Percentiles rank a stretch among this genome's conserved stretches.
These are phyloP conservation scores for Lycorma delicatula DNA, from an alignment of 1,140 invertebrate genomes.

Conservation along the genomic window DNA sequence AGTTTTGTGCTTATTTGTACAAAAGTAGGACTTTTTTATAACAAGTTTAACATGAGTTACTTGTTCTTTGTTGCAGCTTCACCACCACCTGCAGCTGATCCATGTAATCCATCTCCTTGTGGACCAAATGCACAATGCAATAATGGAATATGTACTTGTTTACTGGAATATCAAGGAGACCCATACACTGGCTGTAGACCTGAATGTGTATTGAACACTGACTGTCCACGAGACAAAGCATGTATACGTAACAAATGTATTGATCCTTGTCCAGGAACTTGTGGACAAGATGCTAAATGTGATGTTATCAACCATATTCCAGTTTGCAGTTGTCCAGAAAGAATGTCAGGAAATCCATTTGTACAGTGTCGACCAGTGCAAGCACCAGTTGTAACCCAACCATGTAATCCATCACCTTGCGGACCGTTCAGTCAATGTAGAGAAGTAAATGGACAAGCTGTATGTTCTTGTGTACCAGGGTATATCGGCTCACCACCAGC, in stretches of 20 bases:
- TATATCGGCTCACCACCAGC: constrained; percentile 44
- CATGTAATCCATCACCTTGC: constrained; percentile 45
- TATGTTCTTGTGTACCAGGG: constrained; percentile 42
- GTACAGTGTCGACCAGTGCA: constrained; percentile 19
- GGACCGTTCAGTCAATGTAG: constrained; percentile 46
- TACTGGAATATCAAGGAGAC: constrained; percentile 59
- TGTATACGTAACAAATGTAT: constrained; percentile 65
- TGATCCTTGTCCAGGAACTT: constrained; percentile 48
- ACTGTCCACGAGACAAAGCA: constrained; percentile 58
- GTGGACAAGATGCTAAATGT: constrained; percentile 38
- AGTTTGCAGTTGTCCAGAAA: constrained; percentile 38
- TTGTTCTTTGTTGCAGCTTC: constrained; percentile 44
- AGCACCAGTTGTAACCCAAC: constrained; percentile 24
- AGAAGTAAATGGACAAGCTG: constrained; percentile 40
- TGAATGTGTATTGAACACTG: constrained; percentile 60
- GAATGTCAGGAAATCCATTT: constrained; percentile 41
- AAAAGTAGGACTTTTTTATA: too few species aligned
- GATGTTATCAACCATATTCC: constrained; percentile 37
- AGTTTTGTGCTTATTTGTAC: too few species aligned
- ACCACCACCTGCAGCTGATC: constrained; percentile 25
- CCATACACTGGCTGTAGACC: constrained; percentile 61
- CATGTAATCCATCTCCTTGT: constrained; percentile 52
- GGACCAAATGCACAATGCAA: constrained; percentile 55
- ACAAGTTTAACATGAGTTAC: too few species aligned
- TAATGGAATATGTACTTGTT: constrained; percentile 56